Percentiles rank a stretch among this genome's conserved stretches.
These are phyloP conservation scores for Digitonthophagus gazella DNA, from an alignment of 2,888 invertebrate species.

Conservation along the genomic window DNA sequence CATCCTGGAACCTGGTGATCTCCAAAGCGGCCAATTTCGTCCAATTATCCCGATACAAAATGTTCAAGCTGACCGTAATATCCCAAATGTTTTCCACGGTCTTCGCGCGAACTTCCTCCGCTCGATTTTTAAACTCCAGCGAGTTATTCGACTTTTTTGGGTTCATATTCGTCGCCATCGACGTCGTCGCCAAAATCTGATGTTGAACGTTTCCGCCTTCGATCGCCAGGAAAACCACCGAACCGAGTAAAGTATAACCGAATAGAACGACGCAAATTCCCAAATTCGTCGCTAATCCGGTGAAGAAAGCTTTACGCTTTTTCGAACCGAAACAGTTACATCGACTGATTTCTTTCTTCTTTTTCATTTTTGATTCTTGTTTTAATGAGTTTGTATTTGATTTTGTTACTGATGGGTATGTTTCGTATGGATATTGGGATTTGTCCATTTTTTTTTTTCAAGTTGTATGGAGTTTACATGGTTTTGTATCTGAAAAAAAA, in stretches of 20 bases:
- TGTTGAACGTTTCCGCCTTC: conserved; percentile 61
- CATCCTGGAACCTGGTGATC: conserved; percentile 70
- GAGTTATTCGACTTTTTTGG: conserved; percentile 32
- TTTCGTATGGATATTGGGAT: conserved; percentile 50
- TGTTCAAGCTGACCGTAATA: conserved; percentile 82
- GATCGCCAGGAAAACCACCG: conserved; percentile 81
- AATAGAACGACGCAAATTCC: conserved; percentile 79
- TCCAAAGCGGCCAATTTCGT: conserved; percentile 76
- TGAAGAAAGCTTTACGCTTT: conserved; percentile 59
- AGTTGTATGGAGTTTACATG: too few species aligned
- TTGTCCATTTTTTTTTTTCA: conserved; percentile 43
- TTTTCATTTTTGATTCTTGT: conserved; percentile 52
- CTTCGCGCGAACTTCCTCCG: conserved; percentile 61
- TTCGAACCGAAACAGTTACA: conserved; percentile 48
- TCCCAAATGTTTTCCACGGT: conserved; percentile 91
- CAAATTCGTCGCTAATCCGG: conserved; percentile 76
- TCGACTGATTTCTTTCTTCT: conserved; percentile 39
- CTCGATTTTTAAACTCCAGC: conserved; percentile 43
- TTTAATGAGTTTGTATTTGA: conserved; percentile 44
- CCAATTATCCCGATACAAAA: conserved; percentile 88
- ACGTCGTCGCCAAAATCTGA: conserved; percentile 58
- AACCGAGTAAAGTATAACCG: conserved; percentile 73
- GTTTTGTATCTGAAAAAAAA: too few species aligned
- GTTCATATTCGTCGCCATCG: conserved; percentile 39
- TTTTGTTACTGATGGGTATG: conserved; percentile 49